A percentile compares a stretch with the other conserved stretches of the same genome.
Conservation (phyloP, 2,113 vertebrate genomes). For the Lutjanus erythropterus region DNA sequence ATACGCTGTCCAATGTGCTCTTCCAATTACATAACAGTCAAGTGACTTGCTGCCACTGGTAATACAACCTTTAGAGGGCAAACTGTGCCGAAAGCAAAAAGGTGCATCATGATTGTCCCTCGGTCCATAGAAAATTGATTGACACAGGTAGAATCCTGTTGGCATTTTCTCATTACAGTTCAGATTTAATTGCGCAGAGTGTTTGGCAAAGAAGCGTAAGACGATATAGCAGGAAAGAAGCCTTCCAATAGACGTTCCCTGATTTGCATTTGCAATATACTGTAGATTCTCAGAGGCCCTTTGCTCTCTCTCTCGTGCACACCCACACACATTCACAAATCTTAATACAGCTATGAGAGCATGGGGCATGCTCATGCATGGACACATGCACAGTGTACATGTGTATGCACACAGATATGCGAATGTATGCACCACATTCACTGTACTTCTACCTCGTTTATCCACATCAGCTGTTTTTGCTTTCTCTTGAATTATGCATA, state of each 20-base stretch:
- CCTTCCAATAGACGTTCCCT: constrained; percentile 18
- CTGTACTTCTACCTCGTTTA: constrained; percentile 54
- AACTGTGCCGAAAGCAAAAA: constrained; percentile 22
- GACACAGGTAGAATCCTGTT: constrained; percentile 51
- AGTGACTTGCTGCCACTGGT: constrained; percentile 49
- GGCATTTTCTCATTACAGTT: constrained; percentile 59
- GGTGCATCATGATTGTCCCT: constrained; percentile 30
- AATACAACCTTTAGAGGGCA: constrained; percentile 71
- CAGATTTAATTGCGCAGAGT: constrained; percentile 59
- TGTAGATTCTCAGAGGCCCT: constrained; percentile 49
- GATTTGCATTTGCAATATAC: constrained; percentile 69
- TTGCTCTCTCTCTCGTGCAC: constrained; percentile 24
- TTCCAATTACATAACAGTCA: constrained; percentile 69
- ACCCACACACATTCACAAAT: constrained; percentile 50
- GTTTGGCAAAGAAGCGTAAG: constrained; percentile 38
- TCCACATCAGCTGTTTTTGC: constrained; percentile 74
- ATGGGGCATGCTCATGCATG: constrained; percentile 17
- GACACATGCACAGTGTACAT: background rate
- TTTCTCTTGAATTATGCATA: constrained; percentile 75
- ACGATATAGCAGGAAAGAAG: constrained; percentile 29
- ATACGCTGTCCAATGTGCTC: constrained; percentile 47
- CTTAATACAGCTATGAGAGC: constrained; percentile 29
- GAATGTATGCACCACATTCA: constrained; percentile 30
- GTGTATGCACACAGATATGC: constrained; percentile 1
- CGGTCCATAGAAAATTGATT: constrained; percentile 63